Evolutionary conservation across 2,113 vertebrate genomes (phyloP), one percentile per base, ranked within the genome.

Genomic region (Pseudorasbora parva): DNA sequence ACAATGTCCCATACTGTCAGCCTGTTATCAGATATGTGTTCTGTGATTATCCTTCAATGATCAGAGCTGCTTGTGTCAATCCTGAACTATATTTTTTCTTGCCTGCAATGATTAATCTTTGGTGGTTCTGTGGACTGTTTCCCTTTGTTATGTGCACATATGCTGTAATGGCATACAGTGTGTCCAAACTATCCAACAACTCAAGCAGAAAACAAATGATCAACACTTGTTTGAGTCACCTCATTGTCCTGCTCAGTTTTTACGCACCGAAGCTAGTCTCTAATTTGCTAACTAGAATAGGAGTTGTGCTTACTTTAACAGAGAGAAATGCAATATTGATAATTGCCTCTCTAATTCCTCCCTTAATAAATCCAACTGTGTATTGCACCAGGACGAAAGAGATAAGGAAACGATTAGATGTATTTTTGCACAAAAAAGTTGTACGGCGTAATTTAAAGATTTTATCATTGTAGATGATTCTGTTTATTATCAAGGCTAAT

Each of bases 61-160:
- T 89, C 14, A 68, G 85, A 64, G 64, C 82, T 0, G 78, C 85
- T 25, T 89, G 88, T 82, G 78, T 87, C 8, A 47, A 89, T 76
- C 77, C 88, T 49, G 87, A 83, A 27, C 68, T n/a, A 0, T 62
- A 60, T 64, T 78, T 78, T 27, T 4, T 17, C 1, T 2, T 45
- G 10, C 23, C 82, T 5, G 41, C 23, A 0, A 27, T 85, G n/a
- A 1, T 88, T 2, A 37, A 1, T 30, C 10, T 85, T 11, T 83
- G 80, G 80, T 3, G 71, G 8, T 1, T 89, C 2, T 78, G 19
- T 27, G 54, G n/a, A 1, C 74, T 62, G 9, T 56, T 87, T 30
- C 71, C 77, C 0, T 43, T 88, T 6, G 82, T 89, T 54, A 8
- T 86, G 10, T 45, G 76, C 10, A 81, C 85, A 0, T 89, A 88